Evolutionary conservation across 2,797 vertebrate species (phyloP).

Genomic region (Tiaroga cobitis): DNA sequence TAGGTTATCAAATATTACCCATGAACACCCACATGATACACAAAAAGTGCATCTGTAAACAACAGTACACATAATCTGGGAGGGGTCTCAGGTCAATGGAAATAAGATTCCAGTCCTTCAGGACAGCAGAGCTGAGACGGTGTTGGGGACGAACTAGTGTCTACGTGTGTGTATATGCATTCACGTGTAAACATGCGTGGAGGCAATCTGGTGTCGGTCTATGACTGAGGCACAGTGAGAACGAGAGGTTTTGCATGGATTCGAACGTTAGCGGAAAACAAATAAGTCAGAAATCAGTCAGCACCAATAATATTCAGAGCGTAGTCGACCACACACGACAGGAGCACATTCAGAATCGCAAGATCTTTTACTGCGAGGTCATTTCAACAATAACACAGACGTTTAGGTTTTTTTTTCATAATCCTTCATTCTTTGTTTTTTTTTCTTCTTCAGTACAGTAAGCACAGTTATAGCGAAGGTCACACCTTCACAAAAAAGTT

Average conservation of each 20-base stretch:
- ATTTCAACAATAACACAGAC: conserved; percentile 71
- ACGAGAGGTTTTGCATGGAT: conserved; percentile 62
- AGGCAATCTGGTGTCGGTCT: conserved; percentile 69
- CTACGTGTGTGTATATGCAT: conserved; percentile 56
- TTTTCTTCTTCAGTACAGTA: conserved; percentile 73
- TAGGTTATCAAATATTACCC: conserved; percentile 50
- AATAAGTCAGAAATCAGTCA: conserved; percentile 68
- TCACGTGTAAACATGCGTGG: conserved; percentile 58
- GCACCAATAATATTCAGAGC: conserved; percentile 69
- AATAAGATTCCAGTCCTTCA: conserved; percentile 45
- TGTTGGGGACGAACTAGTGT: conserved; percentile 58
- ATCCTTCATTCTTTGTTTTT: conserved; percentile 44
- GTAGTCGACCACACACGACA: conserved; percentile 64
- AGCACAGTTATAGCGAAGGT: conserved; percentile 81
- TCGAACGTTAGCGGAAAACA: conserved; percentile 57
- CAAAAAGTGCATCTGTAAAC: conserved; percentile 46
- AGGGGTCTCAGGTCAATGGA: conserved; percentile 19
- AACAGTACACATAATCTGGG: conserved; percentile 40
- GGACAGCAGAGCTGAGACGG: conserved; percentile 46
- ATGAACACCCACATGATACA: conserved; percentile 32
- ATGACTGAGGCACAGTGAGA: conserved; percentile 70
- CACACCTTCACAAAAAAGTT: conserved; percentile 80
- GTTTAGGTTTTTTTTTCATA: conserved; percentile 47
- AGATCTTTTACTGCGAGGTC: conserved; percentile 62
- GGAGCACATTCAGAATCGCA: conserved; percentile 57